Evolutionary conservation across 2,888 invertebrate genomes (phyloP).

Genomic region (Leucania comma): DNA sequence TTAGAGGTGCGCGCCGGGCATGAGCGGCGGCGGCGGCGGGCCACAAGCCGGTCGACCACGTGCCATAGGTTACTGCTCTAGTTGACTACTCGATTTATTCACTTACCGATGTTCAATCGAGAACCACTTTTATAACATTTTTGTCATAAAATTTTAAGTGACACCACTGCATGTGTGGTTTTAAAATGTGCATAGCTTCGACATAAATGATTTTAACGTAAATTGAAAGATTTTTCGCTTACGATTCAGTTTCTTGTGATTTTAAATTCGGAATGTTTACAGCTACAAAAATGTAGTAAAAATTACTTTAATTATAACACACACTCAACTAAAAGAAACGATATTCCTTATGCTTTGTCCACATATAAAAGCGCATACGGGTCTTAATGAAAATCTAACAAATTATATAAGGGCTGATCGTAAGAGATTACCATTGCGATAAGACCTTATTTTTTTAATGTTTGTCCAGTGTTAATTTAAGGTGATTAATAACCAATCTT

Average conservation of each 20-base stretch:
- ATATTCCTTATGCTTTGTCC: not conserved
- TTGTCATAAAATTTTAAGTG: slow-evolving; percentile 23
- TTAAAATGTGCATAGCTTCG: slow-evolving; percentile 15
- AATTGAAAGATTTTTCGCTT: not conserved
- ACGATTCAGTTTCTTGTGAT: not conserved
- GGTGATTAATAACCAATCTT: too few relatives aligned
- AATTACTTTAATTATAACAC: not conserved
- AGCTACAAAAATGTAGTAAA: not conserved
- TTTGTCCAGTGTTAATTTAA: too few relatives aligned
- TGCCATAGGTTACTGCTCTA: slow-evolving; percentile 67
- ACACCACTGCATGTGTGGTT: slow-evolving; percentile 10
- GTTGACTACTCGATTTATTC: slow-evolving; percentile 69
- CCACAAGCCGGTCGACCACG: slow-evolving; percentile 62
- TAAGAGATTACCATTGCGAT: too few relatives aligned
- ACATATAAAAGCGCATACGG: not conserved
- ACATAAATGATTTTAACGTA: slow-evolving; percentile 1
- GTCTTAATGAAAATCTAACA: not conserved
- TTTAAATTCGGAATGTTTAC: not conserved
- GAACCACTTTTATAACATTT: slow-evolving; percentile 48
- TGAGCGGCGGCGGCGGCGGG: slow-evolving; percentile 17
- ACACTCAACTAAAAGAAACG: too few relatives aligned
- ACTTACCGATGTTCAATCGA: slow-evolving; percentile 52
- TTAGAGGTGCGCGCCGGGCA: slow-evolving; percentile 56
- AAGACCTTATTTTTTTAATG: too few relatives aligned
- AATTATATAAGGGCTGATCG: not conserved